Conservation (phyloP, 2,797 vertebrate species). For the Esox lucius region DNA sequence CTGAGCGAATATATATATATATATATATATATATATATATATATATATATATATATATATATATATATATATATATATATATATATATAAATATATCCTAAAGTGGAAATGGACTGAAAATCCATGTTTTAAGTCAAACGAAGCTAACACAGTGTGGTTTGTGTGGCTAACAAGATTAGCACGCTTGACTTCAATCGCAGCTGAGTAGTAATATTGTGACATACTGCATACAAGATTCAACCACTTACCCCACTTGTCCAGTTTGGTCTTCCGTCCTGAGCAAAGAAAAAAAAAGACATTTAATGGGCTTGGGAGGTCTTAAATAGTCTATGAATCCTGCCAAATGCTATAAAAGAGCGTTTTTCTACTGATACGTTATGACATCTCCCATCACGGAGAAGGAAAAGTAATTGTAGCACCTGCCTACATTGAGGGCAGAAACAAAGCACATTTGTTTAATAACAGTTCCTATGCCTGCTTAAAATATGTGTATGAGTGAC, state of each 20-base stretch:
- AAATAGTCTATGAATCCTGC: neutral
- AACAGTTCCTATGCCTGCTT: neutral
- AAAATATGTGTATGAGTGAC: neutral
- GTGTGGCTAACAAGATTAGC: constrained; percentile 53
- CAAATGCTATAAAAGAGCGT: neutral
- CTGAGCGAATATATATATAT: too few species aligned
- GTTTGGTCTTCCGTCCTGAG: constrained; percentile 5
- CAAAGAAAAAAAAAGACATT: neutral
- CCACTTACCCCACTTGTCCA: constrained; percentile 37
- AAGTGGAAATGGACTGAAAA: constrained; percentile 53
- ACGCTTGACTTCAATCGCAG: constrained; percentile 55
- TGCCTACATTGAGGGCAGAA: neutral
- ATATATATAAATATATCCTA: too few species aligned
- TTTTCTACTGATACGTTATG: neutral
- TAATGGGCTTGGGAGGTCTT: constrained; percentile 1
- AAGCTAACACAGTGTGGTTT: constrained; percentile 47
- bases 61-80: too few species aligned
- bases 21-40: too few species aligned
- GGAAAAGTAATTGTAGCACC: neutral
- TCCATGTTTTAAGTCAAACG: constrained; percentile 51
- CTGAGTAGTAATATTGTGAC: constrained; percentile 57
- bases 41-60: too few species aligned
- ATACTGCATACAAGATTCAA: constrained; percentile 47
- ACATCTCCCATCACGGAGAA: neutral
- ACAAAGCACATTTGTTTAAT: neutral